Conservation (phyloP, 2,113 vertebrate species). For the Hippoglossus stenolepis region DNA sequence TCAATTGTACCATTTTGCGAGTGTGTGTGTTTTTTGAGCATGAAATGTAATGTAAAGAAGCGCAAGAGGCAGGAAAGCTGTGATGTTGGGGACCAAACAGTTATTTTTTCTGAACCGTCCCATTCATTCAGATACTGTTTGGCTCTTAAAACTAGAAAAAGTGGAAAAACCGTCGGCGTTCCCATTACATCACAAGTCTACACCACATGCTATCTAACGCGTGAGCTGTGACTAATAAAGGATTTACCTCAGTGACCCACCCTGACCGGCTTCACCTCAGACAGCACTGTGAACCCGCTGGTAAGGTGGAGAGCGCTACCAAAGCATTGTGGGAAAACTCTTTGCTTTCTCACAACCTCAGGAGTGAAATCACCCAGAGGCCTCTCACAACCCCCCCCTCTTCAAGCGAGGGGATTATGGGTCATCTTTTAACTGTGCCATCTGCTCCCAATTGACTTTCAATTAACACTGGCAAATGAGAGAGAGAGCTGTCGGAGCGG, state of each 20-base stretch:
- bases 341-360: slow-evolving; percentile 9
- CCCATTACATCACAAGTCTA: neutral
- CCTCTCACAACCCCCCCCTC: slow-evolving; percentile 7
- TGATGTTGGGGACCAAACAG: neutral
- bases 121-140: neutral
- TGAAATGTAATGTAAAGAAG: too few species aligned
- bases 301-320: neutral
- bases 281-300: neutral
- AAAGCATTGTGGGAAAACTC: slow-evolving; percentile 28
- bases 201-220: neutral
- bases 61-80: too few species aligned
- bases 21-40: too few species aligned
- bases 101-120: too few species aligned
- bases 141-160: neutral
- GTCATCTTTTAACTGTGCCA: slow-evolving; percentile 65
- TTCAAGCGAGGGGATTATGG: slow-evolving; percentile 58
- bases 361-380: slow-evolving; percentile 8
- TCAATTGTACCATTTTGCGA: too few species aligned
- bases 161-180: too few species aligned
- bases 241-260: slow-evolving; percentile 31
- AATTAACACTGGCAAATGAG: slow-evolving; percentile 57
- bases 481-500: slow-evolving; percentile 27
- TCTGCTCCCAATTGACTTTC: slow-evolving; percentile 68
- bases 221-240: slow-evolving; percentile 14
- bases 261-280: slow-evolving; percentile 30